Evolutionary conservation across 2,888 invertebrate species (phyloP).

Genomic region (Beris morrisii): DNA sequence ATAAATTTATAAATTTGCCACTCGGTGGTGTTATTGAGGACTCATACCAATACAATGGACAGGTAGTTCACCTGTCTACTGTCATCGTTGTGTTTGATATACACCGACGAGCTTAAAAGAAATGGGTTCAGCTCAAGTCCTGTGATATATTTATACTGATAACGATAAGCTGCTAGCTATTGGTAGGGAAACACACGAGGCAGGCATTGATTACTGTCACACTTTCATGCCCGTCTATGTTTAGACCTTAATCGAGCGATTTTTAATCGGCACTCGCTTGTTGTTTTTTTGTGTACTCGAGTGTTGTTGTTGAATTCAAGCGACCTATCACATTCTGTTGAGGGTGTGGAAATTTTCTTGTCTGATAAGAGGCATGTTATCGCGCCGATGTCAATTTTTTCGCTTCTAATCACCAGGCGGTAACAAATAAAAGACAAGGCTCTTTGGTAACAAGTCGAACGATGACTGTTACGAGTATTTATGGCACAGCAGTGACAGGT

Average conservation of each 20-base stretch:
- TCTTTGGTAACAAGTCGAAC: slow-evolving; percentile 13
- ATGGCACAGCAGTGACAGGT: too few relatives aligned
- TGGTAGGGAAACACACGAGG: too few relatives aligned
- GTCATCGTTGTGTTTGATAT: background rate
- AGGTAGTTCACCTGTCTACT: background rate
- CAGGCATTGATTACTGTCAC: too few relatives aligned
- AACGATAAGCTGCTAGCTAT: too few relatives aligned
- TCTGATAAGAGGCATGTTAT: slow-evolving; percentile 4
- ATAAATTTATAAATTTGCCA: too few relatives aligned
- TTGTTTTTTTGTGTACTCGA: background rate
- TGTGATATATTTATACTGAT: too few relatives aligned
- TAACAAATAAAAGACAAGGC: slow-evolving; percentile 17
- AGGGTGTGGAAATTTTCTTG: slow-evolving; percentile 17
- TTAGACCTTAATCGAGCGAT: too few relatives aligned
- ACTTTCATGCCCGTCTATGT: too few relatives aligned
- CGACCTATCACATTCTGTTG: slow-evolving; percentile 14
- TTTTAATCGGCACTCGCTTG: too few relatives aligned
- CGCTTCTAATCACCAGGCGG: slow-evolving; percentile 13
- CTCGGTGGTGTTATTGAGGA: too few relatives aligned
- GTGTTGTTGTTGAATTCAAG: slow-evolving; percentile 11
- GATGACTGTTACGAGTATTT: background rate
- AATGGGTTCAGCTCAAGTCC: too few relatives aligned
- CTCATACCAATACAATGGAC: background rate
- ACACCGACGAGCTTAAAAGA: too few relatives aligned
- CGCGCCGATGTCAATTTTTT: slow-evolving; percentile 4